Evolutionary conservation across 2,888 invertebrate genomes (phyloP), one percentile per base, ranked within the genome.

Genomic region (Phyllotreta cruciferae): DNA sequence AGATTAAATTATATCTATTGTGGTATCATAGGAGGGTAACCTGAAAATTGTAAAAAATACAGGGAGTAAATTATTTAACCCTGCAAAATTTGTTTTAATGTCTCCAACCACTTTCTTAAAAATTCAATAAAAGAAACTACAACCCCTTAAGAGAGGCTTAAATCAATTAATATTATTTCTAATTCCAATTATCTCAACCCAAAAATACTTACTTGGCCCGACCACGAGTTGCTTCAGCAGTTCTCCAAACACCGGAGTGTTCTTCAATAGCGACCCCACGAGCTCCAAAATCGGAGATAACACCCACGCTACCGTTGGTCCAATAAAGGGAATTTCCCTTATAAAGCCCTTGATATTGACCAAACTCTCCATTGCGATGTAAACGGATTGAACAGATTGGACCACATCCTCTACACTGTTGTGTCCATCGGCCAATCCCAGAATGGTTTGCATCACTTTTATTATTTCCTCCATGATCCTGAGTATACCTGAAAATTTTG

Each of bases 341-440:
- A 57, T 49, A 11, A 57, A 49, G 9, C 38, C 47, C 9, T 49
- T 47, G 7, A 57, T 13, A 49, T 57, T 57, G 6, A 39, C 57
- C 13, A 57, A 10, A 4, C 24, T 24, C 10, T 41, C 41, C 41
- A 41, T 41, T n/a, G 41, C 9, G 9, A 41, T n/a, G 10, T n/a
- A 41, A n/a, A 41, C 9, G 9, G 41, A n/a, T 6, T 41, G 41
- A 10, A 41, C 41, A 3, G 41, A 41, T 10, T 41, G 2, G n/a
- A 41, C 41, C 10, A 41, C 10, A 41, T 41, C 41, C 1, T 41
- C 41, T 2, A 41, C 41, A 41, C n/a, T 41, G 10, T 41, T 41
- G 41, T 41, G 41, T n/a, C 41, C 41, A 10, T 41, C 41, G 10
- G 41, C 41, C 9, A 41, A 41, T 6, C 41, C 41, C 41, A 41